Evolutionary conservation across 2,797 vertebrate species (phyloP).

Genomic region (Malurus leucopterus): DNA sequence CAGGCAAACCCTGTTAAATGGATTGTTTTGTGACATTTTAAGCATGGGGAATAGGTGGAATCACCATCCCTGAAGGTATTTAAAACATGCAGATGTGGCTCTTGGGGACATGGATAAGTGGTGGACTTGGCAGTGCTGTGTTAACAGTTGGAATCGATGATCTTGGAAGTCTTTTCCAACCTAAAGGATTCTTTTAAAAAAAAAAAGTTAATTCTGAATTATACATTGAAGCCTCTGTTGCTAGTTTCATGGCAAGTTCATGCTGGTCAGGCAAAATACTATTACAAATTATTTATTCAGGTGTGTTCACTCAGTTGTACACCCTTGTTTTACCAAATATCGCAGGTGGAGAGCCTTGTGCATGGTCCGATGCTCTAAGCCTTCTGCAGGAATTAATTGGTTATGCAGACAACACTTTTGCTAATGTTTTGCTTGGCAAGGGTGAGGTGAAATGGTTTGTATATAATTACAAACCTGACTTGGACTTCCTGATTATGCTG

Average conservation of each 20-base stretch:
- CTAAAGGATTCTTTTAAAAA: neutral
- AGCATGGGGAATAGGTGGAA: neutral
- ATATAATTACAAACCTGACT: neutral
- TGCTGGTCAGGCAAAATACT: neutral
- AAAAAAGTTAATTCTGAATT: neutral
- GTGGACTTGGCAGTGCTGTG: neutral
- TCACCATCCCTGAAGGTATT: neutral
- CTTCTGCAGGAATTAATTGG: neutral
- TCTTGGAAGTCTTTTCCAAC: neutral
- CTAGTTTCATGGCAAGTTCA: neutral
- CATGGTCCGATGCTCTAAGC: rapidly evolving
- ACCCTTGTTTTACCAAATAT: rapidly evolving
- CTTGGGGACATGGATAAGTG: neutral
- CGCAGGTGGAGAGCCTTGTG: rapidly evolving
- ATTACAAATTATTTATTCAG: neutral
- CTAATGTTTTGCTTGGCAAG: constrained; percentile 14
- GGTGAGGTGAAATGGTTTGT: neutral
- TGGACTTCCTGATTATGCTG: neutral
- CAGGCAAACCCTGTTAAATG: neutral
- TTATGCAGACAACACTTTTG: neutral
- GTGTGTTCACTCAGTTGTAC: neutral
- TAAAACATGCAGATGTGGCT: neutral
- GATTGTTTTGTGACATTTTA: neutral
- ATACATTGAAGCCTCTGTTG: neutral
- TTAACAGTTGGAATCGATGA: rapidly evolving